These are phyloP conservation scores for Procambarus clarkii DNA, from an alignment of 1,140 invertebrate species.

Conservation along the genomic window DNA sequence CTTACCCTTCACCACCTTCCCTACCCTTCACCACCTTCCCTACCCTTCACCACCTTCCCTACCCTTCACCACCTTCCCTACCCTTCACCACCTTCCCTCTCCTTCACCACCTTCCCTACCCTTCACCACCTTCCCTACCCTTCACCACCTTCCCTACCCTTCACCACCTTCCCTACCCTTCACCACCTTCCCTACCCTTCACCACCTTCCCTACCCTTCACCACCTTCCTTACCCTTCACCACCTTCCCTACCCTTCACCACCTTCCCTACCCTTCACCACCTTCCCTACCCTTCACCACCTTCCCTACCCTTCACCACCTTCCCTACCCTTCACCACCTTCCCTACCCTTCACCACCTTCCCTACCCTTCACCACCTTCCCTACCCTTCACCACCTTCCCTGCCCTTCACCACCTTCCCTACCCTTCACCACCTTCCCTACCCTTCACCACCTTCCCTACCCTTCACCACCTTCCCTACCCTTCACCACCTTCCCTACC, in stretches of 20 bases:
- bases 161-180: not conserved
- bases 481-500: not conserved
- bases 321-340: not conserved
- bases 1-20: not conserved
- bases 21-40: not conserved
- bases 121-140: not conserved
- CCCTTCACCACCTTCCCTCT: not conserved
- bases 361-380: not conserved
- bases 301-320: not conserved
- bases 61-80: not conserved
- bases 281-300: not conserved
- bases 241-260: not conserved
- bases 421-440: not conserved
- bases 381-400: not conserved
- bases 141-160: not conserved
- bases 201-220: not conserved
- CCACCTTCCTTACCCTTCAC: not conserved
- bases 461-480: too few relatives aligned
- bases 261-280: not conserved
- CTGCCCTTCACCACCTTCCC: not conserved
- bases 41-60: too few relatives aligned
- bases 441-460: too few relatives aligned
- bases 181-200: not conserved
- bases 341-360: not conserved
- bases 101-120: not conserved